phyloP scores from a whole-genome alignment of 2,797 vertebrate species.

The Cheirogaleus major region DNA sequence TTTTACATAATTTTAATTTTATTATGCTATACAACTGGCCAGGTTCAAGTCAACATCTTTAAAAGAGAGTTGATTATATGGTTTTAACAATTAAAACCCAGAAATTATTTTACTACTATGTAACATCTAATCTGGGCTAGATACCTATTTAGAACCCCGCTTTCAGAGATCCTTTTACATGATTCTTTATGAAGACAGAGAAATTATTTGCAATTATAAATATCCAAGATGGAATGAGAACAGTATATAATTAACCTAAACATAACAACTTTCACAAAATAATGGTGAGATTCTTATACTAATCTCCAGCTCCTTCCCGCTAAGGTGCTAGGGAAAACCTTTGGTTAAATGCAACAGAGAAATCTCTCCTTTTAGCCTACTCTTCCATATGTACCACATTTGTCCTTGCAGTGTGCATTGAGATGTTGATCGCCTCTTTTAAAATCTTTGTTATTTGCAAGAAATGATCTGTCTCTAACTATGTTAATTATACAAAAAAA shows the following conservation, averaged over 20 bases:
- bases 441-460: neutral
- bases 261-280: neutral
- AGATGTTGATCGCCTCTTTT: neutral
- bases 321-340: neutral
- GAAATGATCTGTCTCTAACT: neutral
- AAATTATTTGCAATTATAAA: neutral
- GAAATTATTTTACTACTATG: neutral
- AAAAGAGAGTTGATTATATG: neutral
- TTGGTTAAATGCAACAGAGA: neutral
- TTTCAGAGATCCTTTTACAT: neutral
- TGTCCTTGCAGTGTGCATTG: neutral
- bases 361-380: neutral
- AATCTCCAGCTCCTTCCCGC: neutral
- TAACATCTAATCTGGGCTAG: neutral
- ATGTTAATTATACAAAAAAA: neutral
- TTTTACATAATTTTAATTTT: neutral
- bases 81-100: neutral
- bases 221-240: neutral
- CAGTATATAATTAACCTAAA: neutral
- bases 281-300: neutral
- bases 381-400: neutral
- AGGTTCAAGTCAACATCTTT: neutral
- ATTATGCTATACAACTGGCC: neutral
- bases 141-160: neutral
- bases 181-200: neutral